phyloP scores from a whole-genome alignment of 2,797 vertebrate species.

The Schizopygopsis pylzovi region DNA sequence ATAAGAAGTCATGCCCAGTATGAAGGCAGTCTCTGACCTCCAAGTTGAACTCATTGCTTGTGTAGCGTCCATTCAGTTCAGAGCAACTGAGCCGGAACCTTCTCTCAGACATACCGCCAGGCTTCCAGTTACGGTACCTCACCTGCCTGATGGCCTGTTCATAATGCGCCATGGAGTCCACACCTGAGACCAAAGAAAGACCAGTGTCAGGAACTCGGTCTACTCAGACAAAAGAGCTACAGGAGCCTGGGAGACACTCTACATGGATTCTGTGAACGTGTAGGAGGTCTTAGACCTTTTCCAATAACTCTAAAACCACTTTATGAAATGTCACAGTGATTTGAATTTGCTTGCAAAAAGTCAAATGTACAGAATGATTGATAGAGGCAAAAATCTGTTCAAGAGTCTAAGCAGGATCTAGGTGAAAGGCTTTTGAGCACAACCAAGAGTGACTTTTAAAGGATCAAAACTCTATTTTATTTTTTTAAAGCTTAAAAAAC shows the following conservation, averaged over 20 bases:
- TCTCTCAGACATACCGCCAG: conserved; percentile 80
- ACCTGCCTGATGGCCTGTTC: conserved; percentile 90
- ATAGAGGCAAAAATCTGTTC: conserved; percentile 11
- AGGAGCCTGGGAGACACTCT: background rate
- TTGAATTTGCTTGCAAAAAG: conserved; percentile 40
- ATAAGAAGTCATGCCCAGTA: background rate
- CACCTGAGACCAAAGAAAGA: conserved; percentile 78
- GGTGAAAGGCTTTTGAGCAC: background rate
- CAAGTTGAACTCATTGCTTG: conserved; percentile 94
- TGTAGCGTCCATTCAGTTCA: conserved; percentile 95
- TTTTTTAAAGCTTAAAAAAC: too few relatives aligned
- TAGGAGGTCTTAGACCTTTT: background rate
- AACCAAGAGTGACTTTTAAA: conserved; percentile 3
- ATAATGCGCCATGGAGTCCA: conserved; percentile 93
- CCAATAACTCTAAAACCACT: conserved; percentile 29
- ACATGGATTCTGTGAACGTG: background rate
- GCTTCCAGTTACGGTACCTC: conserved; percentile 89
- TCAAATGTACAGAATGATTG: conserved; percentile 12
- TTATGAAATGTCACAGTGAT: conserved; percentile 32
- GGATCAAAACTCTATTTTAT: background rate
- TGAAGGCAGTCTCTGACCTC: conserved; percentile 77
- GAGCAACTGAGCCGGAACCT: conserved; percentile 94
- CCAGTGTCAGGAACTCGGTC: background rate
- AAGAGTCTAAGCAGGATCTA: background rate
- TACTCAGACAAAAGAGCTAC: conserved; percentile 6